Evolutionary conservation across 2,797 vertebrate species (phyloP).

Genomic region (Sebastes melanostomus): DNA sequence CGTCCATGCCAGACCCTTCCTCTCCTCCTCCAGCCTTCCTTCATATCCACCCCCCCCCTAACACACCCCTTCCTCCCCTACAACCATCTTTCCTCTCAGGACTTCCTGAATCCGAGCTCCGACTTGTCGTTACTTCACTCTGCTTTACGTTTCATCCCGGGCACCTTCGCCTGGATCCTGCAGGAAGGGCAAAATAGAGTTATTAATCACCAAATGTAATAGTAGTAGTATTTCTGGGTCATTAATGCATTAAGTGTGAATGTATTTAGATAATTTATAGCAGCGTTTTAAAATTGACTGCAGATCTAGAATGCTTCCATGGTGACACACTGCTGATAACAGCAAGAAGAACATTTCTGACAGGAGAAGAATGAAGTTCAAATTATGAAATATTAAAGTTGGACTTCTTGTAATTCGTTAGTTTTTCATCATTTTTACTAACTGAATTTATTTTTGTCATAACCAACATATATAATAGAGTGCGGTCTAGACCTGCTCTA

Average conservation of each 20-base stretch:
- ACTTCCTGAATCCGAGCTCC: conserved; percentile 42
- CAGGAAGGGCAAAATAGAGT: neutral
- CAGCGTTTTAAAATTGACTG: too few species aligned
- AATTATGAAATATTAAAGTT: neutral
- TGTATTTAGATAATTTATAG: too few species aligned
- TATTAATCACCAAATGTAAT: neutral
- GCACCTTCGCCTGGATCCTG: conserved; percentile 95
- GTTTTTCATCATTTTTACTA: neutral
- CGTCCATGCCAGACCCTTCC: conserved; percentile 41
- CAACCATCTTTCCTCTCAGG: conserved; percentile 68
- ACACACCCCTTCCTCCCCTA: neutral
- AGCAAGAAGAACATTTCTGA: neutral
- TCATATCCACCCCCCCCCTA: conserved; percentile 3
- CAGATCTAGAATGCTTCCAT: too few species aligned
- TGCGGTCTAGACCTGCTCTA: too few species aligned
- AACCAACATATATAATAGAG: too few species aligned
- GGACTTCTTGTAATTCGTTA: neutral
- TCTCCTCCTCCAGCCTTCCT: conserved; percentile 22
- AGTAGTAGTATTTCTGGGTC: neutral
- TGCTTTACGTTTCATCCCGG: conserved; percentile 92
- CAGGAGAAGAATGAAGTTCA: neutral
- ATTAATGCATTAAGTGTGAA: neutral
- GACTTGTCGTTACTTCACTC: conserved; percentile 81
- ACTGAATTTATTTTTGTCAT: too few species aligned
- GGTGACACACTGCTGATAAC: too few species aligned